Evolutionary conservation across 2,888 invertebrate genomes (phyloP), one percentile per base, ranked within the genome.

Genomic region (Timema podura): DNA sequence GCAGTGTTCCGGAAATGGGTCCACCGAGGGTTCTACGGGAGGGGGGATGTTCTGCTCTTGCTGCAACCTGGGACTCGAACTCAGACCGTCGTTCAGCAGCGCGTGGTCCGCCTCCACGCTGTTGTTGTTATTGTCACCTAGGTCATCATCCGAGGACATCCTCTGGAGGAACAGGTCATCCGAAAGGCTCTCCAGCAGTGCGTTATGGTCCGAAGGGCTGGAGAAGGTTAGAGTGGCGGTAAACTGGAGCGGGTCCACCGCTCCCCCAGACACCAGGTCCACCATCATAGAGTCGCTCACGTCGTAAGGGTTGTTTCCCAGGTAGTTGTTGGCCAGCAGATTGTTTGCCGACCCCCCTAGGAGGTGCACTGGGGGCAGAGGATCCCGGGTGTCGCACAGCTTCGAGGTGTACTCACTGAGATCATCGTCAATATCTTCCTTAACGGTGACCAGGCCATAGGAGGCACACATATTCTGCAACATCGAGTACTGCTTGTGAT

Each of bases 101-200:
- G 45, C 30, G 8, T 54, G 16, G 13, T 69, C 65, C 6, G 66
- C 11, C 15, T 65, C 47, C 15, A 15, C 15, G n/a, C 47, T 30
- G 15, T 51, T 30, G n/a, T 65, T 30, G 47, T 65, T 54, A 9
- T 69, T 65, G 16, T 70, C 65, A 54, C 69, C 69, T n/a, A 64
- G 69, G 6, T 70, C 71, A 5, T 65, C 67, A 5, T 47, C 64
- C 2, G 74, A 68, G n/a, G 88, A 88, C 73, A 88, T 81, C 76
- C 91, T 86, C 77, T 91, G 91, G 71, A 94, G 82, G 79, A 93
- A 90, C 67, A 93, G 84, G 77, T 93, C 93, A 79, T 93, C 93
- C 49, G 91, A 89, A 11, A 93, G 83, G 76, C 89, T 90, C 76
- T 92, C 92, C 75, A 93, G 84, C 67, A 93, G 83, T 3, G 89